Base-by-base conservation (phyloP, 2,113 vertebrate species). In the Anarrhichthys ocellatus region DNA sequence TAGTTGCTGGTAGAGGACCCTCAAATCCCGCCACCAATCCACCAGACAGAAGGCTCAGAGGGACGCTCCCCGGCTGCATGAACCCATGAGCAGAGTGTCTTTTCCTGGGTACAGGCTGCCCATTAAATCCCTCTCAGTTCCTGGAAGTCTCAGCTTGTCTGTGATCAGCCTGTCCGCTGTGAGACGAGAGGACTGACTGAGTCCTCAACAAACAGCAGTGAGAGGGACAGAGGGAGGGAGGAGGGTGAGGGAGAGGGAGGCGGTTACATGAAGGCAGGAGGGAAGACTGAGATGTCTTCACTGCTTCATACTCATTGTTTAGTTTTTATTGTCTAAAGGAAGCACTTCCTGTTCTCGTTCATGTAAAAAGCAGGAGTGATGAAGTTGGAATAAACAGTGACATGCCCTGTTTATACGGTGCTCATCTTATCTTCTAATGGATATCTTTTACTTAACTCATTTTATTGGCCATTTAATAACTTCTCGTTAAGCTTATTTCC, bases 71-170 rank as follows among this genome's bases (percentile, higher is more conserved):
- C 1, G 22, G 6, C 34, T 0, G 38, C 46, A 0, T 0, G 20
- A 42, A n/a, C 71, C 66, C 79, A 52, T 81, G 24, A 87, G 29
- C 14, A 74, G 77, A 63, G 72, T 0, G 17, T 71, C 52, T 3
- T 32, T 85, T 44, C 48, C 85, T 40, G 85, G 79, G 70, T 38
- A 52, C 65, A 52, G 64, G 10, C 66, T 0, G 76, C 18, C 1
- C 38, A 1, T 50, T 15, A 86, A 78, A 84, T 81, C 79, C 73
- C 76, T 17, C 7, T 63, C 59, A 40, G 40, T 38, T 85, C 76
- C 75, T 75, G 85, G 50, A 87, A 84, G 64, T 38, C 6, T 80
- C 58, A 82, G 84, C 42, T 34, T 5, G 38, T 24, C 52, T 63
- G 78, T 10, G 73, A 67, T 62, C 80, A 48, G 44, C 29, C 42